Base-by-base conservation (phyloP, 2,888 invertebrate genomes). In the Autographa pulchrina region DNA sequence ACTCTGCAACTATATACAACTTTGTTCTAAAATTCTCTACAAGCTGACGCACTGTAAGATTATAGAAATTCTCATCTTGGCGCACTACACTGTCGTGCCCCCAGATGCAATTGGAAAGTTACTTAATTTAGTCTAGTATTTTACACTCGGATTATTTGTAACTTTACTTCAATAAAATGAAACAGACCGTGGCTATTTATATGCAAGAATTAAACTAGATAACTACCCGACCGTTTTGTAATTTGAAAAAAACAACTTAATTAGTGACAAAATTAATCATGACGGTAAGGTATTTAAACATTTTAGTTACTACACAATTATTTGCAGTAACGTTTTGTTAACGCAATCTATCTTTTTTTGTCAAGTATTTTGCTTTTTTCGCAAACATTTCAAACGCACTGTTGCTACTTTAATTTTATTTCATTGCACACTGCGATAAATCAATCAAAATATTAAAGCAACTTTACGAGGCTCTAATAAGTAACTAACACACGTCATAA, bases 121-220 rank as follows among this genome's bases (percentile, higher is more conserved):
- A 48, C 48, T 48, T 48, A 48, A 48, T 48, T 48, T n/a, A 48
- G 48, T n/a, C 48, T 48, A 48, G 48, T n/a, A 48, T 48, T 48
- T 48, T n/a, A 16, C 48, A 48, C 48, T 48, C n/a, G 48, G n/a
- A 48, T 48, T 48, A 48, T 48, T n/a, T 48, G 48, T 48, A 48
- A 48, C 16, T 48, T 48, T n/a, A 48, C 48, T 48, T 48, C 48
- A 48, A 48, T n/a, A 48, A 48, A 48, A 48, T 16, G 48, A 56
- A 56, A 56, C 54, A 56, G 54, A 56, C 20, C 20, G 54, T 25
- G 25, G 14, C 25, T 25, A 18, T 20, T 54, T 54, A n/a, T 48
- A 56, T 56, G 54, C 54, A 56, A 25, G 25, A 56, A 13, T 3
- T n/a, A 48, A n/a, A 48, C 48, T 48, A 48, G 48, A 48, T n/a